Evolutionary conservation across 2,797 vertebrate species (phyloP), one percentile per base, ranked within the genome.

Genomic region (Xenentodon cancila): DNA sequence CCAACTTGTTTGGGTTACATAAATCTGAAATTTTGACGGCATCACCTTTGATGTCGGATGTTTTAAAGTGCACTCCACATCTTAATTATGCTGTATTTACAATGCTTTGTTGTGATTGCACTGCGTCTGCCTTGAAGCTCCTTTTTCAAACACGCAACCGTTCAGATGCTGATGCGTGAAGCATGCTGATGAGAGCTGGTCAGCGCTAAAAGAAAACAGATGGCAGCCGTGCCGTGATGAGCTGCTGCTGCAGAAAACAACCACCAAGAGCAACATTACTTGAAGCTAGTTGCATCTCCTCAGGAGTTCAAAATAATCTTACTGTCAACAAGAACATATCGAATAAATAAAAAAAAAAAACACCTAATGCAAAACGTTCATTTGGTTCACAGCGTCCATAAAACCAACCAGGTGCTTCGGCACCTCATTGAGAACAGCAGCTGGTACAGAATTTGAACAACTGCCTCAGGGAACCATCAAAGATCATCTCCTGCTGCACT

Each of bases 11-110:
- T 42, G 20, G 65, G 59, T 58, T 59, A 63, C 47, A 69, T 43
- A 75, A 70, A 64, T 66, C 53, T 49, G 25, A 69, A 70, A 78
- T 43, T 53, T 64, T 0, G 5, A 64, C 75, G 75, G 18, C 34
- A 63, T 57, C 68, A 64, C 61, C 79, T 90, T 85, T 89, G 84
- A 89, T 86, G 80, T 70, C 7, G 20, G 45, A 64, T 16, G 54
- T 59, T 77, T 71, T 66, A 49, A 72, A 82, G 68, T 59, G 80
- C 77, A 61, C 82, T 80, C 75, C 57, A 45, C 63, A 85, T 80
- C 69, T 68, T 63, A 82, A 89, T 81, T 59, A 85, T 74, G 62
- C 44, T 32, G 46, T 19, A 46, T 77, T 81, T 70, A 69, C 68
- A 78, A 58, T 0, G 42, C 56, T 74, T 80, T 78, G 75, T 83